phyloP scores from a whole-genome alignment of 2,797 vertebrate species.

The Melanotaenia maccullochi region DNA sequence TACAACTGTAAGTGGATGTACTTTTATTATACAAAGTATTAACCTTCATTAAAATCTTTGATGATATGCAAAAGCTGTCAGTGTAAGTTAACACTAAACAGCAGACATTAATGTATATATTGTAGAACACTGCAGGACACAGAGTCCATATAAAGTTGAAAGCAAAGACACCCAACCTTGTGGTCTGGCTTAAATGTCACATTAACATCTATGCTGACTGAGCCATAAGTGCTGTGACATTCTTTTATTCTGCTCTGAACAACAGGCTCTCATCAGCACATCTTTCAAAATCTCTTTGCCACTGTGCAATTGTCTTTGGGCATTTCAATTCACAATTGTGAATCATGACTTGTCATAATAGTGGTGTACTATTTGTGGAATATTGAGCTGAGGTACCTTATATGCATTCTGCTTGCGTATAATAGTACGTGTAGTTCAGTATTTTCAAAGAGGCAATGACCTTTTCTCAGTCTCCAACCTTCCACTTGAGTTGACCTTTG shows the following conservation, averaged over 20 bases:
- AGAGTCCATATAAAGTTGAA: constrained; percentile 35
- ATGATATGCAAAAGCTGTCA: background rate
- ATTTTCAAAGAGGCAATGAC: constrained; percentile 69
- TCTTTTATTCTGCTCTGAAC: constrained; percentile 30
- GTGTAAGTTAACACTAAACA: constrained; percentile 10
- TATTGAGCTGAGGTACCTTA: constrained; percentile 18
- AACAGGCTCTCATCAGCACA: constrained; percentile 25
- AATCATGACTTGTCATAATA: constrained; percentile 15
- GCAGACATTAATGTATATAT: constrained; percentile 26
- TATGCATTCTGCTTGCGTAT: constrained; percentile 43
- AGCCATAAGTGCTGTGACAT: constrained; percentile 60
- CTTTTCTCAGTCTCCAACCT: constrained; percentile 71
- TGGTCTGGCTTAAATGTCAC: constrained; percentile 69
- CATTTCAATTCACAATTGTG: background rate
- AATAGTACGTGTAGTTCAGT: constrained; percentile 53
- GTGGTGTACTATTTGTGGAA: background rate
- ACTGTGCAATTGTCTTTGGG: constrained; percentile 6
- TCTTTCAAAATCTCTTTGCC: constrained; percentile 19
- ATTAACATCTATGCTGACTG: constrained; percentile 64
- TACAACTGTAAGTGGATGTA: background rate
- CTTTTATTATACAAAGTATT: background rate
- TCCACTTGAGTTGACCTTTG: constrained; percentile 79
- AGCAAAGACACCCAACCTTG: constrained; percentile 43
- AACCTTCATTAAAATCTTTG: constrained; percentile 7
- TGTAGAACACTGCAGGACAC: constrained; percentile 23